phyloP scores from a whole-genome alignment of 2,113 vertebrate genomes.

The Sphyrna mokarran region DNA sequence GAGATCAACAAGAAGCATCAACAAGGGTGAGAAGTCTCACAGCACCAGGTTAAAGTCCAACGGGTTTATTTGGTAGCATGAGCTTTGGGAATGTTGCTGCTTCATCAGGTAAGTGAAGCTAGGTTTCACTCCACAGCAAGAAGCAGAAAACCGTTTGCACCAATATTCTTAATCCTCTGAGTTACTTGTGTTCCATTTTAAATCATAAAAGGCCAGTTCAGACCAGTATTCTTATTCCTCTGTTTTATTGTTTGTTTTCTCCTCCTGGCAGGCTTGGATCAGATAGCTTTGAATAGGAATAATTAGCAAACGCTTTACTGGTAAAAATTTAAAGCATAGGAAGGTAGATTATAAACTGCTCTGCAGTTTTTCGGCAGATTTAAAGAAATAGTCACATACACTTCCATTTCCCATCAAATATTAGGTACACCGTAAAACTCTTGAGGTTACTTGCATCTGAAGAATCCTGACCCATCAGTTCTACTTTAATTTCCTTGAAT shows the following conservation, averaged over 20 bases:
- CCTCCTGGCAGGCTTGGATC: neutral
- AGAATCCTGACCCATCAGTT: neutral
- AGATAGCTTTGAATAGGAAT: neutral
- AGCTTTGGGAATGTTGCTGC: too few relatives aligned
- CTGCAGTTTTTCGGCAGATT: neutral
- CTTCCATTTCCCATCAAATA: neutral
- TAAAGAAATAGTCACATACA: neutral
- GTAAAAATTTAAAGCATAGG: neutral
- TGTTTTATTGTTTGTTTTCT: too few relatives aligned
- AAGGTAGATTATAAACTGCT: neutral
- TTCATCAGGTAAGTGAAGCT: too few relatives aligned
- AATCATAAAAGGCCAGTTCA: too few relatives aligned
- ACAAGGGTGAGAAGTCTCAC: too few relatives aligned
- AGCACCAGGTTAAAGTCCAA: too few relatives aligned
- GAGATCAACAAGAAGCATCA: neutral
- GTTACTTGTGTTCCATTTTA: too few relatives aligned
- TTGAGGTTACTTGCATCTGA: neutral
- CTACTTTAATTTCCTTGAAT: conserved; percentile 27
- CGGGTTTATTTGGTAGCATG: too few relatives aligned
- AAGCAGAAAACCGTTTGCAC: too few relatives aligned
- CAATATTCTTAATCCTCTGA: too few relatives aligned
- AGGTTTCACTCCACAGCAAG: too few relatives aligned
- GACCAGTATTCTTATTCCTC: too few relatives aligned
- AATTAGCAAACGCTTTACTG: neutral
- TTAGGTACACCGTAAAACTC: neutral